These are phyloP conservation scores for Erythrolamprus reginae DNA, from an alignment of 2,113 vertebrate species.

Conservation along the genomic window DNA sequence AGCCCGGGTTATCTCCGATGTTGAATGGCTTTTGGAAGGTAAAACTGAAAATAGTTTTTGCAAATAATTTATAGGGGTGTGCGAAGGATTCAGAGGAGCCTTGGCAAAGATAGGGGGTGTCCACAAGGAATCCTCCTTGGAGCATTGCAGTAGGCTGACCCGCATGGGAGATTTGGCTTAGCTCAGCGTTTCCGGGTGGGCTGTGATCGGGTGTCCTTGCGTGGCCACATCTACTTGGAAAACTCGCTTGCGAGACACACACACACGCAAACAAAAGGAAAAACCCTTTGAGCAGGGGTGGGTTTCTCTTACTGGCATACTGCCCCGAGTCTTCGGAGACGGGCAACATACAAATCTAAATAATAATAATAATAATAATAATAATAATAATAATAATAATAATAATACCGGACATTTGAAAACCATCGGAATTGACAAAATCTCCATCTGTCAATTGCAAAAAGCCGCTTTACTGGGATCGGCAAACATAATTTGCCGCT, in stretches of 20 bases:
- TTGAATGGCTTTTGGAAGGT: slow-evolving; percentile 35
- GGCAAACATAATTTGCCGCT: too few relatives aligned
- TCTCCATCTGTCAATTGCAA: too few relatives aligned
- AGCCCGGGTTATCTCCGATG: slow-evolving; percentile 29
- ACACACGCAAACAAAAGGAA: background rate
- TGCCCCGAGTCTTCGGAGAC: too few relatives aligned
- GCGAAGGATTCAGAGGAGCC: background rate
- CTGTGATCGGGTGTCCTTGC: background rate
- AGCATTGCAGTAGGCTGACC: background rate
- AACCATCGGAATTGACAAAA: too few relatives aligned
- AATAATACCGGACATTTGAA: too few relatives aligned
- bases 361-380: too few relatives aligned
- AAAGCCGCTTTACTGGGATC: too few relatives aligned
- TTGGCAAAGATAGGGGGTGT: background rate
- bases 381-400: too few relatives aligned
- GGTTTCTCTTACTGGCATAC: too few relatives aligned
- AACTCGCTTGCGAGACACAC: background rate
- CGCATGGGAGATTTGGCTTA: background rate
- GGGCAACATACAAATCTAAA: too few relatives aligned
- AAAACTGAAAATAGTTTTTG: background rate
- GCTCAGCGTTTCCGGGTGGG: background rate
- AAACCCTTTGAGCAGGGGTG: background rate
- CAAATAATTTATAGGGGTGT: background rate
- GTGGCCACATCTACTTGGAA: background rate
- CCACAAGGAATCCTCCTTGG: background rate